Percentiles rank a stretch among this genome's conserved stretches.
These are phyloP conservation scores for Anas bahamensis DNA, from an alignment of 2,797 vertebrate genomes.

Conservation along the genomic window DNA sequence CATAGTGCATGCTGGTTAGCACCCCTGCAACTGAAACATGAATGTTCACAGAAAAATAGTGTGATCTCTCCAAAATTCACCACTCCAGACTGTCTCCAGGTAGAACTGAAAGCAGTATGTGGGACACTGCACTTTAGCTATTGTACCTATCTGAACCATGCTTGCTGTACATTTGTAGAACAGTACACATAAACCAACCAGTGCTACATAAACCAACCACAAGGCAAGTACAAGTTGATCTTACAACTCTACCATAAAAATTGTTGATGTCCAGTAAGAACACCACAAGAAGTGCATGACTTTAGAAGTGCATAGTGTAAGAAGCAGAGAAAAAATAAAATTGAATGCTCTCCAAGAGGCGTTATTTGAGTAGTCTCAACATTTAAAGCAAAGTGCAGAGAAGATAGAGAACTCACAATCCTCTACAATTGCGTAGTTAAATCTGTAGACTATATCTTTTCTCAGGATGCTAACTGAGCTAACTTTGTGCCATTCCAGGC, in stretches of 20 bases:
- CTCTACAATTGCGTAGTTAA: background rate
- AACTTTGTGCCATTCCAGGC: background rate
- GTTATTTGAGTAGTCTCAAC: background rate
- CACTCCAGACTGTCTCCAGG: background rate
- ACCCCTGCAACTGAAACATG: fast-evolving
- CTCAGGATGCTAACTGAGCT: background rate
- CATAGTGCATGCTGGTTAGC: background rate
- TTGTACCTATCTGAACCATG: background rate
- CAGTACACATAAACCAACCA: background rate
- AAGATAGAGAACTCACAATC: background rate
- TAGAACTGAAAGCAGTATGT: background rate
- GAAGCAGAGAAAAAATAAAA: background rate
- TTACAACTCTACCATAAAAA: background rate
- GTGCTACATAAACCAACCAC: background rate
- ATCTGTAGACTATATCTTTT: background rate
- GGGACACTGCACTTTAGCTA: background rate
- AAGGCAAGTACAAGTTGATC: background rate
- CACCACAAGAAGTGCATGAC: background rate
- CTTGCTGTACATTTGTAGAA: background rate
- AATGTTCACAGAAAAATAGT: background rate
- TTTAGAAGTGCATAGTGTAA: background rate
- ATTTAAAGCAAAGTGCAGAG: background rate
- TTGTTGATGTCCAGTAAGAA: background rate
- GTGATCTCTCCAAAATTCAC: background rate
- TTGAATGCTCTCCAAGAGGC: background rate